Evolutionary conservation across 2,797 vertebrate genomes (phyloP), one percentile per base, ranked within the genome.

Genomic region (Botia kubotai): DNA sequence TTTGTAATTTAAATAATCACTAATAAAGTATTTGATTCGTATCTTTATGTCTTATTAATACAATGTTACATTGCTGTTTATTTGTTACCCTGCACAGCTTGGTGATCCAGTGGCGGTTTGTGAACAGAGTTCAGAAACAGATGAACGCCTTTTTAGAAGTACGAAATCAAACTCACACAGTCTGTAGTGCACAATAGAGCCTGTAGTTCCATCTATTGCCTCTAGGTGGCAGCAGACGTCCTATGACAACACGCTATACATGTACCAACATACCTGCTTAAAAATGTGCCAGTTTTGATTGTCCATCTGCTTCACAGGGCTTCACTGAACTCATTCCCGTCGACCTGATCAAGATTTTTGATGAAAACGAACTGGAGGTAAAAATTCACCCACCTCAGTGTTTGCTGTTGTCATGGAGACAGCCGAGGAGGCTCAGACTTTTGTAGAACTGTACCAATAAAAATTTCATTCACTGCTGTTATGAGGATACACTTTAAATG

Each of bases 121-220:
- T 99, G 29, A 99, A 98, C 90, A 91, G 98, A 82, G 98, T 99
- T 62, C 98, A 99, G 89, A 99, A 99, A 81, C 98, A 99, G 83
- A 99, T 99, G 98, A 99, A 99, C 0, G 98, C 97, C 43, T 99
- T 99, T 88, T 72, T 99, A 89, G 98, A 99, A 96, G 98, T 99
- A 90, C 78, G 76, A 36, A 21, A n/a, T 62, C 6, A 60, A 8
- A 3, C 10, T 33, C 7, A 53, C 5, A 33, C 10, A 13, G 29
- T 29, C 29, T 29, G 29, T 29, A 29, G 7, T 29, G 2, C 29
- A 29, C 29, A 29, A 29, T 4, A 50, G 52, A 36, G 58, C 69
- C 29, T 84, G 57, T 81, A 83, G 2, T 83, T 65, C 19, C 23
- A 16, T 1, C 3, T 72, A 2, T 73, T n/a, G 23, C 89, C 94